Evolutionary conservation across 2,113 vertebrate genomes (phyloP).

Genomic region (Salminus brasiliensis): DNA sequence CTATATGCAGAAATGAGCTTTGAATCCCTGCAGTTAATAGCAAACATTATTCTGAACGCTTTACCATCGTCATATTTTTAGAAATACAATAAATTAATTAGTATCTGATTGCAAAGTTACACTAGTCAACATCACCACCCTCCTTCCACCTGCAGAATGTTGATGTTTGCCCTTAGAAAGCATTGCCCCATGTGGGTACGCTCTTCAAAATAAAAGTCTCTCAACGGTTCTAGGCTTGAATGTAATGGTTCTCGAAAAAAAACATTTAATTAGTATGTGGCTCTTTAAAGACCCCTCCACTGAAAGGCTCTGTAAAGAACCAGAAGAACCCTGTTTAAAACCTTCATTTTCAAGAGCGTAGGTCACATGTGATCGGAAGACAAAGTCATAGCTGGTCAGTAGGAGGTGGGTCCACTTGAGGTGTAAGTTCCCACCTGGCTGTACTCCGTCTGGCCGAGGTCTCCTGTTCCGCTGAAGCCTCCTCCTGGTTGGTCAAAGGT

Average conservation of each 20-base stretch:
- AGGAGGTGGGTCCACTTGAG: slow-evolving; percentile 83
- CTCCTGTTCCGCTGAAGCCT: slow-evolving; percentile 80
- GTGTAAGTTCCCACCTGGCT: slow-evolving; percentile 82
- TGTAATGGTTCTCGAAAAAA: not conserved
- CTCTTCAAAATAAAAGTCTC: not conserved
- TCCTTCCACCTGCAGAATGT: not conserved
- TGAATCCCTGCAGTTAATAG: not conserved
- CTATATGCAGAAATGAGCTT: not conserved
- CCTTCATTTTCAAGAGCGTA: not conserved
- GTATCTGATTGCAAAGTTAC: slow-evolving; percentile 2
- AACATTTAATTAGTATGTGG: not conserved
- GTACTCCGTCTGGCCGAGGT: slow-evolving; percentile 78
- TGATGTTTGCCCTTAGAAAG: slow-evolving; percentile 22
- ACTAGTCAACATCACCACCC: not conserved
- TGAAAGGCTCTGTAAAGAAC: not conserved
- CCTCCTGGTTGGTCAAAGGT: slow-evolving; percentile 82
- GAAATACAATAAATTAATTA: slow-evolving; percentile 5
- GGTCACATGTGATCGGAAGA: slow-evolving; percentile 85
- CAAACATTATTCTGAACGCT: not conserved
- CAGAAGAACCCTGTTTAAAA: not conserved
- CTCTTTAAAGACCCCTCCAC: not conserved
- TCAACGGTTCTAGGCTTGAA: not conserved
- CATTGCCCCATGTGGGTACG: not conserved
- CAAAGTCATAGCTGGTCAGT: slow-evolving; percentile 48
- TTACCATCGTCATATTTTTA: not conserved